Evolutionary conservation across 2,888 invertebrate genomes (phyloP), one percentile per base, ranked within the genome.

Genomic region (Volucella inflata): DNA sequence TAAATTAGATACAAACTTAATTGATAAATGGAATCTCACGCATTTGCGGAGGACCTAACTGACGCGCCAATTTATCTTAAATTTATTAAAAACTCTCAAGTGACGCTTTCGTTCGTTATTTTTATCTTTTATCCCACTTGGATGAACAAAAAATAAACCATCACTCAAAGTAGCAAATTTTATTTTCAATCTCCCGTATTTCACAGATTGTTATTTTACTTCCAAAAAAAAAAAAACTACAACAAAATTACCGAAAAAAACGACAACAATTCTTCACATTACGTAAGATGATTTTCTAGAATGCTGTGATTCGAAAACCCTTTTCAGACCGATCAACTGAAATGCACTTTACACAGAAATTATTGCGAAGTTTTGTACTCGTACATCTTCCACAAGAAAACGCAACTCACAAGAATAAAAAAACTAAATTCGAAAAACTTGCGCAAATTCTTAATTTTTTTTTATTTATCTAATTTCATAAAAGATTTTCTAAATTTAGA

Each of bases 401-500:
- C 30, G 30, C 30, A 6, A 30, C 6, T 30, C 30, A 30, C 10
- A 40, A 30, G 11, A 17, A 50, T 3, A 40, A 21, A 50, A 3
- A 14, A 16, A 4, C 30, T 6, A 6, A 30, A 6, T 30, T 30
- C 30, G 30, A 68, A 50, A 70, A 62, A 78, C 59, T 78, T 78
- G 78, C 68, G 75, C 70, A 79, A 55, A 71, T 42, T 62, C 36
- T 57, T 68, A 57, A 67, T 78, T 67, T 30, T 30, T 30, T 30
- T 30, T 2, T 51, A 74, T 59, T 68, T 46, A 78, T 75, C 42
- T 70, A 60, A 84, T 46, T 14, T 57, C 65, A 75, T 75, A 65
- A 81, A 76, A 67, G 72, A 68, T 57, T 68, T 79, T 84, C 84
- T 84, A 84, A 76, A 84, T 76, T 79, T 84, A 84, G 75, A 64